Evolutionary conservation across 1,140 invertebrate genomes (phyloP).

Genomic region (Sitobion miscanthi): DNA sequence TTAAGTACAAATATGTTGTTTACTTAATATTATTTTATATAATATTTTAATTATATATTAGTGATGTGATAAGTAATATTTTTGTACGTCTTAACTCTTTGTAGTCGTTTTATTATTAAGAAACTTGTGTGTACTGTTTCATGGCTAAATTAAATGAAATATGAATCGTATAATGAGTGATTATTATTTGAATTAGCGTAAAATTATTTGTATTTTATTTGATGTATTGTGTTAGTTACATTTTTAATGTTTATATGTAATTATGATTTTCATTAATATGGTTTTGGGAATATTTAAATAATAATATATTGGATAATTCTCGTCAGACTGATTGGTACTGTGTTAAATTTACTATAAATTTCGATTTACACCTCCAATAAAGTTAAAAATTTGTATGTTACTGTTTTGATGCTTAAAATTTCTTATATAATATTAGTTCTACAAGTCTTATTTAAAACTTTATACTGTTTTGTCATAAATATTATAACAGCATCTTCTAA

Average conservation of each 20-base stretch:
- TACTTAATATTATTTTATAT: conserved; percentile 37
- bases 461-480: background rate
- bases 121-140: background rate
- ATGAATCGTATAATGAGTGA: background rate
- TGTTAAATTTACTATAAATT: background rate
- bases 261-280: conserved; percentile 15
- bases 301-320: conserved; percentile 9
- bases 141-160: conserved; percentile 28
- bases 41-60: conserved; percentile 41
- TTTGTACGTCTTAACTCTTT: conserved; percentile 36
- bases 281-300: conserved; percentile 36
- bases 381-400: background rate
- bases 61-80: conserved; percentile 36
- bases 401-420: background rate
- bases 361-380: background rate
- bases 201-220: background rate
- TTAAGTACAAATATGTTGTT: conserved; percentile 45
- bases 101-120: conserved; percentile 38
- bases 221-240: background rate
- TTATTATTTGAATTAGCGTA: background rate
- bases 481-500: background rate
- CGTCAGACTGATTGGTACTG: conserved; percentile 13
- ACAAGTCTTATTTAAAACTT: background rate
- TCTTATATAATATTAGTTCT: background rate
- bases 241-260: conserved; percentile 42